These are phyloP conservation scores for Hybognathus amarus DNA, from an alignment of 2,797 vertebrate genomes.

Conservation along the genomic window DNA sequence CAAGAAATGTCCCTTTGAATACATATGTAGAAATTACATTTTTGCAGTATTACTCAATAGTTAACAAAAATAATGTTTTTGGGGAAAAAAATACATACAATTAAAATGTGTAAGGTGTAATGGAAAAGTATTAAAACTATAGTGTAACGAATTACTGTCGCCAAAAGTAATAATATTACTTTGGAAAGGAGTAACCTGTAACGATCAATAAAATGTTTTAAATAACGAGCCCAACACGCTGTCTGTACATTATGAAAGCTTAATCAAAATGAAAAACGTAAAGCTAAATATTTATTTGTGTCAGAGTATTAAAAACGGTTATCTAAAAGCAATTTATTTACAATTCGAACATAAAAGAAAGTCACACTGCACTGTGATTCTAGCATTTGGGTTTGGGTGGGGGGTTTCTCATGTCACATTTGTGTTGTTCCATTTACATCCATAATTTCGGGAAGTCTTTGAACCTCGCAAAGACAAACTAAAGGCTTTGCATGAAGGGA, in stretches of 20 bases:
- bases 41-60: neutral
- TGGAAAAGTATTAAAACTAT: too few relatives aligned
- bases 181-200: too few relatives aligned
- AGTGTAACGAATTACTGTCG: too few relatives aligned
- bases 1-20: neutral
- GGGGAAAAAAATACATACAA: too few relatives aligned
- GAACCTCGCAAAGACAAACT: conserved; percentile 21
- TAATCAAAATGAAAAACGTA: neutral
- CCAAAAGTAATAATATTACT: too few relatives aligned
- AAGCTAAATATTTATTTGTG: neutral
- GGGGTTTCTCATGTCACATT: conserved; percentile 28
- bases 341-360: conserved; percentile 30
- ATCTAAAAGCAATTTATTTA: conserved; percentile 27
- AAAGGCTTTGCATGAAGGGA: neutral
- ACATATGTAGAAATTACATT: too few relatives aligned
- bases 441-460: conserved; percentile 37
- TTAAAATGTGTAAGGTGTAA: too few relatives aligned
- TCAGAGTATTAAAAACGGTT: neutral
- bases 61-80: neutral
- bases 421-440: conserved; percentile 39
- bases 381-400: neutral
- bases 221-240: too few relatives aligned
- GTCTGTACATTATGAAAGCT: neutral
- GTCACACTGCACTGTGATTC: conserved; percentile 5
- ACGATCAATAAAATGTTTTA: too few relatives aligned